Evolutionary conservation across 1,140 invertebrate species (phyloP), one percentile per base, ranked within the genome.

Genomic region (Nebria ingens): DNA sequence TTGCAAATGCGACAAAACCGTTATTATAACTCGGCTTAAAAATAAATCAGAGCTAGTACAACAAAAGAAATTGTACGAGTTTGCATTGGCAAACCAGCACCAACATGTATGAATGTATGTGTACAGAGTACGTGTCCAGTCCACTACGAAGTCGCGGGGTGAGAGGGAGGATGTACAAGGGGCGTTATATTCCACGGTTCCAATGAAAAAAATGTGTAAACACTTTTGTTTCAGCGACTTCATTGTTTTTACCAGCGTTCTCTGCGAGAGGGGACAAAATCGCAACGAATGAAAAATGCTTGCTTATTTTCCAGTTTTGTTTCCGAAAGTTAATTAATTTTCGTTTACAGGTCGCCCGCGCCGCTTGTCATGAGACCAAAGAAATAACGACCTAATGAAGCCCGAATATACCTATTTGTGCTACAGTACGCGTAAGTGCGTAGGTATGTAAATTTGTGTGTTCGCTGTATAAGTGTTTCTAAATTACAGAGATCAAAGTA

Each of bases 271-370:
- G 40, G 9, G 40, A 45, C 9, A 4, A 45, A 9, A 17, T 12
- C 9, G 40, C 17, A 45, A 9, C 9, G 40, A 45, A 45, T 45
- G 15, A 45, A 45, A 45, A 45, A 45, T 45, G 15, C 15, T 4
- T 17, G 9, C 40, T 45, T 17, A 45, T 45, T 45, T 45, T 45
- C 40, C 40, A 45, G 9, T 45, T 45, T 45, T 45, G 40, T 45
- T 45, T 12, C 17, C 40, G 40, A 45, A 45, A 45, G 40, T 45
- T 45, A 45, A 45, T 45, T 45, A 45, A 45, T 45, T 45, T 45
- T 17, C 40, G 17, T 45, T 45, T 45, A 45, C 9, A 45, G 40
- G 40, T 45, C 9, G n/a, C n/a, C 25, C 6, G 6, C 6, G 25
- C 25, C 6, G 25, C 17, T 45, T 17, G 6, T 11, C 40, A 45